These are phyloP conservation scores for Drosophila hamatofila DNA, from an alignment of 2,888 invertebrate genomes.

Conservation along the genomic window DNA sequence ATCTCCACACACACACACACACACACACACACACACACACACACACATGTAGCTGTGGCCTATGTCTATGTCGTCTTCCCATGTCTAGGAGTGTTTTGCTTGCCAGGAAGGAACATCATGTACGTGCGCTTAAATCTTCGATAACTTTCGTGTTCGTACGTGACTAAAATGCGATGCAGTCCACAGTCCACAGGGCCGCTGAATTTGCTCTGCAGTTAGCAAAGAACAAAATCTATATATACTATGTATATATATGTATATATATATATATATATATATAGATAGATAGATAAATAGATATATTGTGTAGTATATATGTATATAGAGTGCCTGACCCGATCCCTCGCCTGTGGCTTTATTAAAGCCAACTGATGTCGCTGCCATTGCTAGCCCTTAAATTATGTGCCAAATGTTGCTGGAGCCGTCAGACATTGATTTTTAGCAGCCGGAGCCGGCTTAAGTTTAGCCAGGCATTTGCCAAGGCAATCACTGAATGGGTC, in stretches of 20 bases:
- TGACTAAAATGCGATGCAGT: constrained; percentile 76
- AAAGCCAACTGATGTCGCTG: constrained; percentile 46
- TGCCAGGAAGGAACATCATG: constrained; percentile 65
- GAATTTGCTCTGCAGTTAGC: constrained; percentile 35
- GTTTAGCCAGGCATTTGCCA: constrained; percentile 7
- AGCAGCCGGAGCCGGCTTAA: constrained; percentile 29
- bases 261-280: neutral
- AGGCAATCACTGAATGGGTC: neutral
- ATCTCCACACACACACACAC: constrained; percentile 26
- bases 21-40: neutral
- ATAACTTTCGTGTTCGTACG: constrained; percentile 73
- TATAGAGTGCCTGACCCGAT: neutral
- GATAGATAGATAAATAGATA: neutral
- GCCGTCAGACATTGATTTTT: constrained; percentile 66
- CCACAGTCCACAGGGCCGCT: constrained; percentile 31
- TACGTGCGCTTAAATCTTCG: constrained; percentile 80
- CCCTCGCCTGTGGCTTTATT: constrained; percentile 31
- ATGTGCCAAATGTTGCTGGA: constrained; percentile 57
- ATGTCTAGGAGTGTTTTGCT: constrained; percentile 34
- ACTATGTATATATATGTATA: neutral
- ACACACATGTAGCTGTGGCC: constrained; percentile 15
- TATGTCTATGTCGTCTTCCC: neutral
- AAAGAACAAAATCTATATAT: constrained; percentile 12
- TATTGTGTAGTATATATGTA: neutral
- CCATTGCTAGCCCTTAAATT: constrained; percentile 52